phyloP scores from a whole-genome alignment of 2,113 vertebrate genomes.

The Eublepharis macularius region DNA sequence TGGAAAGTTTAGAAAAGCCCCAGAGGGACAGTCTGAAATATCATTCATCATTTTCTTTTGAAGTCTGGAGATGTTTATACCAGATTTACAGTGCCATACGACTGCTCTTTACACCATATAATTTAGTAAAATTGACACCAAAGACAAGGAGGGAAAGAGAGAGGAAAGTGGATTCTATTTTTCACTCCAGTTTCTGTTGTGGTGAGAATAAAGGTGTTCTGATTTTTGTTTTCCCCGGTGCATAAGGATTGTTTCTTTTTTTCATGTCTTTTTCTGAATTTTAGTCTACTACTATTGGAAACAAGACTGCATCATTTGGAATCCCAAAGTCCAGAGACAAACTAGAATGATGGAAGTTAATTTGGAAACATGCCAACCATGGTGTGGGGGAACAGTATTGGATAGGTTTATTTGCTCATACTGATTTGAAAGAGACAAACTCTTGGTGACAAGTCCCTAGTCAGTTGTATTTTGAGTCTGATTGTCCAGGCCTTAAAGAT shows the following conservation, averaged over 20 bases:
- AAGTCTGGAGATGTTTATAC: constrained; percentile 6
- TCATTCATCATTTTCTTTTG: constrained; percentile 17
- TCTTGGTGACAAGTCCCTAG: background rate
- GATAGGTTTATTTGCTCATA: background rate
- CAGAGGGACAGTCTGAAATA: constrained; percentile 23
- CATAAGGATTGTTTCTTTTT: background rate
- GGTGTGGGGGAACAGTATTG: too few species aligned
- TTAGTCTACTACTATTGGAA: background rate
- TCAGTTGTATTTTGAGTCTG: background rate
- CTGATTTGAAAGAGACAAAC: background rate
- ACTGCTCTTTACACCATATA: background rate
- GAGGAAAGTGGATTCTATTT: background rate
- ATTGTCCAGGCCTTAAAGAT: background rate
- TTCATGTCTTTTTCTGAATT: fast-evolving
- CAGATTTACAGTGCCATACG: background rate
- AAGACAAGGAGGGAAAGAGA: background rate
- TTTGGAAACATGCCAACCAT: too few species aligned
- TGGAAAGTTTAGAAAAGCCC: constrained; percentile 25
- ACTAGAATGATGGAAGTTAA: too few species aligned
- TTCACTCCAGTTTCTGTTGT: background rate
- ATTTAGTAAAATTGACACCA: background rate
- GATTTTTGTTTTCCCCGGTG: background rate
- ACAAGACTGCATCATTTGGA: too few species aligned
- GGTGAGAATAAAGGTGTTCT: background rate
- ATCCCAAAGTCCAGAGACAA: too few species aligned